Evolutionary conservation across 30 jellyfish, hydroid and myxozoan genomes (phyloP).

Genomic region (Hydractinia echinata): DNA sequence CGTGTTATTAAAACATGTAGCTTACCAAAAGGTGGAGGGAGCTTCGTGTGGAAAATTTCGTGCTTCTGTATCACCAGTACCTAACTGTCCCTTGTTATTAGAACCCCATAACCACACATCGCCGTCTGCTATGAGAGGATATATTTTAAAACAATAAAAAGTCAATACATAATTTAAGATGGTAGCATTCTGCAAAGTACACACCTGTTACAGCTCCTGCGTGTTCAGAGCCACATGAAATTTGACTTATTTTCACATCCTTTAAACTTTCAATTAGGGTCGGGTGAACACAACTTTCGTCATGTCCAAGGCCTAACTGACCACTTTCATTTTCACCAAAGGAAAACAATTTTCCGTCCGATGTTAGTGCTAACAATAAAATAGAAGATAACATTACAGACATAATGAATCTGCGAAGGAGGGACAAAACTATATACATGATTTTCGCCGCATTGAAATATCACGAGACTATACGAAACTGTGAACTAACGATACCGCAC

Average conservation of each 20-base stretch:
- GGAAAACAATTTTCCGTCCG: constrained; percentile 52
- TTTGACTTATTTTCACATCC: constrained; percentile 26
- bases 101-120: constrained; percentile 96
- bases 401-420: too few species aligned
- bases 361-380: constrained; percentile 50
- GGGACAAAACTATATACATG: too few species aligned
- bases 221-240: constrained; percentile 83
- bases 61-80: constrained; percentile 49
- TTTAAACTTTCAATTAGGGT: constrained; percentile 39
- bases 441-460: too few species aligned
- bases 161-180: too few species aligned
- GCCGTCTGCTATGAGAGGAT: constrained; percentile 42
- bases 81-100: constrained; percentile 81
- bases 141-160: too few species aligned
- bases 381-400: not conserved
- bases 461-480: too few species aligned
- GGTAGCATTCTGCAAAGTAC: not conserved
- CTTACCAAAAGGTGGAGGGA: constrained; percentile 81
- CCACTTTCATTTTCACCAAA: constrained; percentile 86
- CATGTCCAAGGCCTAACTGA: constrained; percentile 87
- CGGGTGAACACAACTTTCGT: constrained; percentile 40
- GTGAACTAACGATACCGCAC: too few species aligned
- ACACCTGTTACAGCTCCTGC: constrained; percentile 86
- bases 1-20: not conserved
- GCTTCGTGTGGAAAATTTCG: constrained; percentile 50